Evolutionary conservation across 2,797 vertebrate genomes (phyloP).

Genomic region (Octomys mimax): DNA sequence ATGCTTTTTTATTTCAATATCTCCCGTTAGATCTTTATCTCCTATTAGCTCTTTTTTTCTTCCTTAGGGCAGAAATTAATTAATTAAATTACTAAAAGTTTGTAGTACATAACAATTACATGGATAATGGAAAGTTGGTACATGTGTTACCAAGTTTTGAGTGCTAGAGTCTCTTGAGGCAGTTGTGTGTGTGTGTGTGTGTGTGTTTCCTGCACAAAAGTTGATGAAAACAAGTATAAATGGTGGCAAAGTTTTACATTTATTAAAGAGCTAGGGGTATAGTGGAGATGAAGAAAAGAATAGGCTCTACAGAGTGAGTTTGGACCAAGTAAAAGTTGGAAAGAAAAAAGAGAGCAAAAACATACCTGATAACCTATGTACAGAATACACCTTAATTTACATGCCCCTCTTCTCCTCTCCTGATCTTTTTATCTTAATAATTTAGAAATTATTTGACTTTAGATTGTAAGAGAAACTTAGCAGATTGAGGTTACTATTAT

Average conservation of each 20-base stretch:
- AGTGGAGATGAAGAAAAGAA: neutral
- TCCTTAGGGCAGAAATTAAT: neutral
- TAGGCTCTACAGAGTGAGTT: neutral
- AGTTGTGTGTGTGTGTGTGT: neutral
- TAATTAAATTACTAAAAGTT: neutral
- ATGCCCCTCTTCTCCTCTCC: too few species aligned
- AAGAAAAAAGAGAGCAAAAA: neutral
- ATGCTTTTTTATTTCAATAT: neutral
- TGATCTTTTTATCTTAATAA: neutral
- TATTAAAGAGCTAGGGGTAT: too few species aligned
- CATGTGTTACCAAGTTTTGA: neutral
- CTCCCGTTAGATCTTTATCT: neutral
- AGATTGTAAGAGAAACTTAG: neutral
- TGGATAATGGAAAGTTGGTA: neutral
- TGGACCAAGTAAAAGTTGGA: neutral
- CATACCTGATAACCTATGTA: neutral
- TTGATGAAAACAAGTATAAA: neutral
- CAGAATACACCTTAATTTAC: neutral
- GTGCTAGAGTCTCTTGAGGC: neutral
- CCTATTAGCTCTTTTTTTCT: neutral
- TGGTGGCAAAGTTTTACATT: too few species aligned
- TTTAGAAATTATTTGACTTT: conserved; percentile 46
- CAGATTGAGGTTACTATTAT: neutral
- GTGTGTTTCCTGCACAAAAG: neutral
- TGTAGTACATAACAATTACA: neutral